A percentile compares a stretch with the other conserved stretches of the same genome.
Conservation (phyloP, 2,888 invertebrate species). For the Hypercompe scribonia region DNA sequence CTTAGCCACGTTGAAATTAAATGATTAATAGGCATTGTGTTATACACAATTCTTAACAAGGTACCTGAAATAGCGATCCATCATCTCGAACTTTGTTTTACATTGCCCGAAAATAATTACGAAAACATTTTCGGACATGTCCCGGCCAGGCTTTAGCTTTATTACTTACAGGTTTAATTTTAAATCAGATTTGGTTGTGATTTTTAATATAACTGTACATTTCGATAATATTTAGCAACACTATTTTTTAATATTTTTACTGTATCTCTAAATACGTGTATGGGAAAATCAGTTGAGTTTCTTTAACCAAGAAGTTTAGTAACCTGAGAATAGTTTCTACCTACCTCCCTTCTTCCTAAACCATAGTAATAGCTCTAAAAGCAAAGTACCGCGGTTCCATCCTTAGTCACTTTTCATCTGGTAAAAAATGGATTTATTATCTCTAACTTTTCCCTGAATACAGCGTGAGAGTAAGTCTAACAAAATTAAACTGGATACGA, state of each 20-base stretch:
- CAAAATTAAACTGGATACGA: too few species aligned
- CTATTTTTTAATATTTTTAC: too few species aligned
- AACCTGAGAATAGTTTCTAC: too few species aligned
- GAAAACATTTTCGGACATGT: constrained; percentile 6
- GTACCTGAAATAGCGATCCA: constrained; percentile 13
- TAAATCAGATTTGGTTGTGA: background rate
- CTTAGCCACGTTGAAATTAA: constrained; percentile 11
- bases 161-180: background rate
- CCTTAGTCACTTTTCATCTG: too few species aligned
- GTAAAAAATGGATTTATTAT: too few species aligned
- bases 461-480: too few species aligned
- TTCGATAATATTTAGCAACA: background rate
- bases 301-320: too few species aligned
- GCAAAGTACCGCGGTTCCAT: too few species aligned
- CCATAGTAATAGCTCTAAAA: too few species aligned
- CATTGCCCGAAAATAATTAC: constrained; percentile 5
- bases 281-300: background rate
- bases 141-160: background rate
- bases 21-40: constrained; percentile 17
- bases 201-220: too few species aligned
- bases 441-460: too few species aligned
- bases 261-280: background rate
- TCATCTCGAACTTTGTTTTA: constrained; percentile 11
- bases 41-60: constrained; percentile 14
- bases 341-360: too few species aligned